Evolutionary conservation across 2,888 invertebrate species (phyloP), one percentile per base, ranked within the genome.

Genomic region (Torymus tubicola): DNA sequence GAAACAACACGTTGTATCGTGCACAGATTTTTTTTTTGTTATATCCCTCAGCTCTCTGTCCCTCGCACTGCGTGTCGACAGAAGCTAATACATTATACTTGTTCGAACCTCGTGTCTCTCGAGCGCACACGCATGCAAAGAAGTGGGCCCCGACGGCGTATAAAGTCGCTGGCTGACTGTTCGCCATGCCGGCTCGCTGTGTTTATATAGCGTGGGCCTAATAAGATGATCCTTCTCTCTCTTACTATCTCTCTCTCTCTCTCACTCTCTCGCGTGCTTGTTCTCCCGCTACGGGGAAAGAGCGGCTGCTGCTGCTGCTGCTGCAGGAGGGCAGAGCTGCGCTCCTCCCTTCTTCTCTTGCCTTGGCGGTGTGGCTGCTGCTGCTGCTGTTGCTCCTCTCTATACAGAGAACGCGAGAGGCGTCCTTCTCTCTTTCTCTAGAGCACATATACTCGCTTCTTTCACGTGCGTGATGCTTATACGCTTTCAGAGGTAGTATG

Each of bases 151-250:
- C 88, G 86, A 84, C 86, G 85, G 82, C 84, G 86, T 83, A 86
- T 86, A 86, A 85, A 87, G 87, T 86, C 87, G 83, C 86, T 87
- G 86, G 85, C 86, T 87, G 88, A 90, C 90, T 90, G 89, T 86
- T 86, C 85, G 87, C 85, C 85, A 88, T 87, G 83, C 84, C 82
- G 85, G 77, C 83, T 81, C 82, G 84, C 87, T 87, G 88, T 87
- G 90, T 91, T 91, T 91, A 91, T 91, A 91, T 91, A 91, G 90
- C 88, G 86, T 85, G 86, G 84, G 86, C 86, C 88, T 90, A 90
- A 90, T 90, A 89, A 90, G 90, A 89, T 88, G 89, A 88, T 89
- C 88, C 89, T 87, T 86, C 88, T 86, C 85, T 67, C 64, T 18
- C 65, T 42, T 8, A 8, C 42, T 8, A 5, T 42, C 42, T 8